Conservation (phyloP, 2,113 vertebrate species). For the Sprattus sprattus region DNA sequence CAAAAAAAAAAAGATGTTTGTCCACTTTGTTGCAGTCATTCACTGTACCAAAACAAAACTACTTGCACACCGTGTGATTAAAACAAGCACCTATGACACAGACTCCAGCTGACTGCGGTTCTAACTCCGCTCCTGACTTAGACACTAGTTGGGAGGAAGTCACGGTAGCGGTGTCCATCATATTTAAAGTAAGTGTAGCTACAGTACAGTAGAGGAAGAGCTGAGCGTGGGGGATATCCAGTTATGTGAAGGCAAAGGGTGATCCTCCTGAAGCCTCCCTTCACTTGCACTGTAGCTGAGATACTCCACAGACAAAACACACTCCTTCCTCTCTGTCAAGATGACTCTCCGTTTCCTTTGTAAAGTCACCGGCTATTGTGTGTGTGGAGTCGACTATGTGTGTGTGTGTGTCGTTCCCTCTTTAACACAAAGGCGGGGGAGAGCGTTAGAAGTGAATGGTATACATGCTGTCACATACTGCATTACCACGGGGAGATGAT, state of each 20-base stretch:
- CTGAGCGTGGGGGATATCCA: background rate
- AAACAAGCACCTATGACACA: background rate
- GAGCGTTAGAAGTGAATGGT: slow-evolving; percentile 65
- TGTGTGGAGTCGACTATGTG: slow-evolving; percentile 37
- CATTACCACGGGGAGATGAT: slow-evolving; percentile 48
- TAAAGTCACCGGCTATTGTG: slow-evolving; percentile 66
- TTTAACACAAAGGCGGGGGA: slow-evolving; percentile 59
- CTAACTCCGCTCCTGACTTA: background rate
- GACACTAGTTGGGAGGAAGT: no score
- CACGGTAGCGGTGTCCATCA: background rate
- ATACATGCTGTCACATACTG: slow-evolving; percentile 54
- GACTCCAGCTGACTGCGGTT: background rate
- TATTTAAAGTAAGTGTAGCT: background rate
- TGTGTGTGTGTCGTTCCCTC: slow-evolving; percentile 56
- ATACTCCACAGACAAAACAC: slow-evolving; percentile 62
- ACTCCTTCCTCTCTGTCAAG: slow-evolving; percentile 64
- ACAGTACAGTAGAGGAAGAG: background rate
- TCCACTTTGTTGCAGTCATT: background rate
- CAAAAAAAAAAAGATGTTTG: background rate
- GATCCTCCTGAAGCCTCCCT: background rate
- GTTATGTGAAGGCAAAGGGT: background rate
- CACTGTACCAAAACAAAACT: background rate
- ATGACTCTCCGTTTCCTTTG: slow-evolving; percentile 64
- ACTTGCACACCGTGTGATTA: background rate
- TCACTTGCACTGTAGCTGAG: slow-evolving; percentile 47